These are phyloP conservation scores for Megathymus violae DNA, from an alignment of 1,140 invertebrate species.

Conservation along the genomic window DNA sequence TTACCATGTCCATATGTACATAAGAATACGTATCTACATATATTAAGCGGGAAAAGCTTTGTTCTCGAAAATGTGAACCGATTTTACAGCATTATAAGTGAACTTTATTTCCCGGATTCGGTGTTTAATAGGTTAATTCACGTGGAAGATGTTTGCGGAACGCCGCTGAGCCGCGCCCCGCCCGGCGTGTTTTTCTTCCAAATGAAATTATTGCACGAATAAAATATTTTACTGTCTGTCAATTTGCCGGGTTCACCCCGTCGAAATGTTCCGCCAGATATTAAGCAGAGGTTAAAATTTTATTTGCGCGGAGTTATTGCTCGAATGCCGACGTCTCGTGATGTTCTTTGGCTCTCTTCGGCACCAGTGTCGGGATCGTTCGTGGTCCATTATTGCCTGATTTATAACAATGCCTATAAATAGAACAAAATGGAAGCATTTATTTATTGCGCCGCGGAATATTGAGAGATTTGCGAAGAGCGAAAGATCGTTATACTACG, in stretches of 20 bases:
- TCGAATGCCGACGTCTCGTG: constrained; percentile 57
- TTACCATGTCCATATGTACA: background rate
- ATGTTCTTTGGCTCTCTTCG: constrained; percentile 65
- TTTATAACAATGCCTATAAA: constrained; percentile 68
- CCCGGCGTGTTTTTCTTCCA: constrained; percentile 78
- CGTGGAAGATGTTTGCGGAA: constrained; percentile 75
- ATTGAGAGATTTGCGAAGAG: constrained; percentile 36
- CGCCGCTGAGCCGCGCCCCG: constrained; percentile 39
- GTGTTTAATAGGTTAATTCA: constrained; percentile 78
- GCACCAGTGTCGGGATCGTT: constrained; percentile 50
- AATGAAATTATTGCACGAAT: constrained; percentile 80
- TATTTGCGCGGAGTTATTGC: constrained; percentile 76
- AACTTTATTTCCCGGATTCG: constrained; percentile 66
- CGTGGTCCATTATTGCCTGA: constrained; percentile 64
- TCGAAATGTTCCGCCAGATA: constrained; percentile 68
- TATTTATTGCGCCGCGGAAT: constrained; percentile 63
- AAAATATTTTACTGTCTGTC: constrained; percentile 84
- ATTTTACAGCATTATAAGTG: constrained; percentile 60
- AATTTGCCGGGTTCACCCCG: constrained; percentile 71
- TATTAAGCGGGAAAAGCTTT: constrained; percentile 1
- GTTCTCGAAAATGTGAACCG: constrained; percentile 45
- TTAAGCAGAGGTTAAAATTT: constrained; percentile 82
- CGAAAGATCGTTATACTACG: background rate
- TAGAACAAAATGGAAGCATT: constrained; percentile 59
- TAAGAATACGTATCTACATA: background rate